Evolutionary conservation across 2,113 vertebrate genomes (phyloP), one percentile per base, ranked within the genome.

Genomic region (Nerophis lumbriciformis): DNA sequence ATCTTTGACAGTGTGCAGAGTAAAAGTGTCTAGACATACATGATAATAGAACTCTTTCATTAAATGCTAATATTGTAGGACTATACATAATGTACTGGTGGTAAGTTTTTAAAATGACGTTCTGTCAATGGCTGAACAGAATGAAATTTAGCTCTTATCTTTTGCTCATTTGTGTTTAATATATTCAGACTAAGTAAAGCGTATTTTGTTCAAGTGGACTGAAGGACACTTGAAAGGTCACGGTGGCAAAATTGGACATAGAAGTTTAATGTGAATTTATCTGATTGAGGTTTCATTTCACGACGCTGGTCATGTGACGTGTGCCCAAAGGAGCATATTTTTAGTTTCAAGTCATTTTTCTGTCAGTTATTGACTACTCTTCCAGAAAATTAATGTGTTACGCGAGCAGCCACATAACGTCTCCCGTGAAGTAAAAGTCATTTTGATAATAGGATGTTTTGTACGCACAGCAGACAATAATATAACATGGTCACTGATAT

Each of bases 371-470:
- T 89, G 86, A 90, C 87, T 73, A 70, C 88, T 83, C 91, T 91
- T 91, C 89, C 72, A 61, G 79, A 85, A 93, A 91, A 92, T 94
- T 94, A 94, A 94, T 93, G 91, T 88, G 89, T 89, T 90, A 87
- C 92, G 91, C 88, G 14, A 70, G 60, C 63, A 45, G 65, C 59
- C 68, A 13, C 76, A 68, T 55, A 5, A 39, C 42, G 54, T 16
- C 1, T 4, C 55, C 65, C 48, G 50, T 50, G 56, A 75, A 69
- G 16, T 54, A 37, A 53, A 37, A 38, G 14, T 37, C 35, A n/a
- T 54, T 58, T 5, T 36, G 21, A 53, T 14, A 13, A 7, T 45
- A 45, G 42, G 42, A 45, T 45, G 11, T 45, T 45, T 16, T 49
- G 6, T 16, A 49, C 48, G 4, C 6, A 16, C 48, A 49, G 48